Percentiles rank a stretch among this genome's conserved stretches.
Evolutionary conservation across 2,797 vertebrate species (phyloP).

Genomic region (Sternotherus odoratus): DNA sequence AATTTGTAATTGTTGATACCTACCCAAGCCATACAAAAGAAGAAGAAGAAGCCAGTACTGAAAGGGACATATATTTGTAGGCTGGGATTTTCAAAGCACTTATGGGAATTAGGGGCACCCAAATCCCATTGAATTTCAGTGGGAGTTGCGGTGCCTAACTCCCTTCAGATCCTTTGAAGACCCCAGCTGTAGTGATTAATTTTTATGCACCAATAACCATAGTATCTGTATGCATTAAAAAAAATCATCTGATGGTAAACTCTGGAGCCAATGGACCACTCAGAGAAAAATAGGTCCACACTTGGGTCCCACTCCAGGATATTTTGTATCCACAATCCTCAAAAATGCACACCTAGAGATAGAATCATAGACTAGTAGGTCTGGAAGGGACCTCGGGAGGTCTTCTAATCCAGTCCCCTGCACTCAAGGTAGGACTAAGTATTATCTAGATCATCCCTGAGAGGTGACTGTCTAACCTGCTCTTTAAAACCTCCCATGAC

Average conservation of each 20-base stretch:
- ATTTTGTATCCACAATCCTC: not conserved
- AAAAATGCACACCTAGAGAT: not conserved
- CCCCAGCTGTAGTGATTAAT: not conserved
- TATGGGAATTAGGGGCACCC: not conserved
- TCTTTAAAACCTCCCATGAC: too few species aligned
- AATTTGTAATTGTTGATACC: too few species aligned
- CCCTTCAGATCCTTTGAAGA: not conserved
- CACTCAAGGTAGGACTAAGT: too few species aligned
- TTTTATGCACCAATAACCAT: not conserved
- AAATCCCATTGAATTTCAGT: not conserved
- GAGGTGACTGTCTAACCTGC: too few species aligned
- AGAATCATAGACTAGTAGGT: not conserved
- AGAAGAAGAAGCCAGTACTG: not conserved
- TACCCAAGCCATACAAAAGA: too few species aligned
- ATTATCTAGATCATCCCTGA: too few species aligned
- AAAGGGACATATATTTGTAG: not conserved
- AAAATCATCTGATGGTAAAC: conserved; percentile 1
- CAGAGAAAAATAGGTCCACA: not conserved
- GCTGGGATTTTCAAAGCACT: not conserved
- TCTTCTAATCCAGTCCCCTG: too few species aligned
- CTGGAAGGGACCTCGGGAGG: not conserved
- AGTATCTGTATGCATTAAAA: not conserved
- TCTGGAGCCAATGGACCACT: not conserved
- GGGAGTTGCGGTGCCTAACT: too few species aligned
- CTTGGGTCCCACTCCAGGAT: not conserved